phyloP scores from a whole-genome alignment of 2,888 invertebrate genomes.

The Catocala fraxini region DNA sequence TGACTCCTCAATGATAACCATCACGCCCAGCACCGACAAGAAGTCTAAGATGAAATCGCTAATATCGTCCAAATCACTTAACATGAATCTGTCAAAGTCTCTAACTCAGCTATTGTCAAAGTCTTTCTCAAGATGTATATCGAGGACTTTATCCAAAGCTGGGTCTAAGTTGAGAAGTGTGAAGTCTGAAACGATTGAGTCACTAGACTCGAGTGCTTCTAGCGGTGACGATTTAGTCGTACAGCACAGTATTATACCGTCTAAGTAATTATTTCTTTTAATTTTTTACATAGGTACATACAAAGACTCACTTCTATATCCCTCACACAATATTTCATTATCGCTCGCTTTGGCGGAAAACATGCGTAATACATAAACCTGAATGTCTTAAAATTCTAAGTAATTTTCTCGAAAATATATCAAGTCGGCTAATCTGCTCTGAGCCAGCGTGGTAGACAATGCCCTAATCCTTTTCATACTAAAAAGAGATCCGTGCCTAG shows the following conservation, averaged over 20 bases:
- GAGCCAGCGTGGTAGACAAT: too few species aligned
- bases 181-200: conserved; percentile 28
- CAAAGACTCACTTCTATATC: too few species aligned
- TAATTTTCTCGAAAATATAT: too few species aligned
- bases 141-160: conserved; percentile 55
- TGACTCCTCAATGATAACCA: too few species aligned
- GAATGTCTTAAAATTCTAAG: too few species aligned
- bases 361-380: too few species aligned
- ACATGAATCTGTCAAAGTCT: conserved; percentile 44
- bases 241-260: conserved; percentile 9
- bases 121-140: conserved; percentile 59
- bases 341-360: too few species aligned
- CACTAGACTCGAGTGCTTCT: conserved; percentile 35
- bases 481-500: too few species aligned
- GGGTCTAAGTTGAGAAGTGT: conserved; percentile 42
- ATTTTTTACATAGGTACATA: not conserved
- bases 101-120: conserved; percentile 53
- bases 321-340: too few species aligned
- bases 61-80: conserved; percentile 52
- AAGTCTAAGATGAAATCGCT: conserved; percentile 49
- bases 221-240: conserved; percentile 71
- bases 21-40: not conserved
- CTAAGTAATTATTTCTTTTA: not conserved
- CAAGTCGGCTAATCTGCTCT: too few species aligned
- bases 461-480: too few species aligned